These are phyloP conservation scores for Macrophya annulata DNA, from an alignment of 2,888 invertebrate genomes.

Conservation along the genomic window DNA sequence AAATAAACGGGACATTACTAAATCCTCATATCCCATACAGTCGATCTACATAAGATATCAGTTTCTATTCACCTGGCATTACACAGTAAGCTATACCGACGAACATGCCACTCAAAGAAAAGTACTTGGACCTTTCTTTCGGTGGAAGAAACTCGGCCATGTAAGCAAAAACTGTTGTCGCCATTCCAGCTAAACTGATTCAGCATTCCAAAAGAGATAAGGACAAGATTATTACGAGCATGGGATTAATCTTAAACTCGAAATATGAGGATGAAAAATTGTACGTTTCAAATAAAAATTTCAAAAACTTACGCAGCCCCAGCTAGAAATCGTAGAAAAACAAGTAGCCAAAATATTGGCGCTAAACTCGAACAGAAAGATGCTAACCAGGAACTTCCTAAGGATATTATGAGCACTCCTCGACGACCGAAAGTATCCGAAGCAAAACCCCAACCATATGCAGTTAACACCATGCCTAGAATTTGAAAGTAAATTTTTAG, in stretches of 20 bases:
- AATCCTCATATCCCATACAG: not conserved
- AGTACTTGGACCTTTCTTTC: constrained; percentile 30
- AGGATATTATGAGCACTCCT: constrained; percentile 72
- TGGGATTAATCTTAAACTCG: too few relatives aligned
- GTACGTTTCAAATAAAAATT: not conserved
- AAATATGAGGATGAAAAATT: not conserved
- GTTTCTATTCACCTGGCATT: constrained; percentile 60
- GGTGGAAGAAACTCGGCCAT: constrained; percentile 54
- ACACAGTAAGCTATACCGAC: constrained; percentile 37
- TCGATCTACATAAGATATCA: not conserved
- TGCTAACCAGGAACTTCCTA: constrained; percentile 75
- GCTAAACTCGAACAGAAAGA: constrained; percentile 75
- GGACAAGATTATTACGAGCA: not conserved
- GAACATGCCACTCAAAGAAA: constrained; percentile 42
- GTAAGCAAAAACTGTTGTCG: constrained; percentile 52
- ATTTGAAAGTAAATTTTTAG: not conserved
- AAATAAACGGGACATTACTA: not conserved
- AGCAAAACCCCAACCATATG: constrained; percentile 64
- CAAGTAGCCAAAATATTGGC: constrained; percentile 63
- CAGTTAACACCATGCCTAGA: constrained; percentile 61
- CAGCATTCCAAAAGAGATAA: not conserved
- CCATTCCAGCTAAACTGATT: constrained; percentile 46
- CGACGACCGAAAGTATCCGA: constrained; percentile 77
- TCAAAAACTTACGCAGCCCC: constrained; percentile 44
- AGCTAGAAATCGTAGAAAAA: constrained; percentile 58